A percentile compares a stretch with the other conserved stretches of the same genome.
Conservation (phyloP, 2,888 invertebrate species). For the Galerucella calmariensis region DNA sequence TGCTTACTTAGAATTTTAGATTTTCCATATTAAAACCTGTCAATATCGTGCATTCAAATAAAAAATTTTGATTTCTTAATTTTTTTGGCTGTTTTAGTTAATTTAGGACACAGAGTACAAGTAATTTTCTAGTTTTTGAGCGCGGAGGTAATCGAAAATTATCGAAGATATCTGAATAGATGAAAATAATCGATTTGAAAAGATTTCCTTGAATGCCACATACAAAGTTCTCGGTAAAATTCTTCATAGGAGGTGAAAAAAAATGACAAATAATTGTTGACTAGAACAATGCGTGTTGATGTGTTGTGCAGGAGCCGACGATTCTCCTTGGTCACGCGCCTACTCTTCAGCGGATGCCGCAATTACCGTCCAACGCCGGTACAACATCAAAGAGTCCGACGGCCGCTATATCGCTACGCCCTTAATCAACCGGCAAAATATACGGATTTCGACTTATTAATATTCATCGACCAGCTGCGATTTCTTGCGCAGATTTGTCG, state of each 20-base stretch:
- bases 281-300: conserved; percentile 46
- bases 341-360: conserved; percentile 59
- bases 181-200: background rate
- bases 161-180: no score
- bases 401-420: conserved; percentile 50
- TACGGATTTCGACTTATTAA: conserved; percentile 56
- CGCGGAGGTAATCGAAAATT: no score
- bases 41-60: no score
- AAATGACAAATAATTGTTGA: conserved; percentile 44
- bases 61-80: no score
- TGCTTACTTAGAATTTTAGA: no score
- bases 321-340: conserved; percentile 62
- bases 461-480: conserved; percentile 56
- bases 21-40: no score
- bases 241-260: conserved; percentile 34
- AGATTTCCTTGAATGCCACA: conserved; percentile 13
- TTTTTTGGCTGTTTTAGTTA: no score
- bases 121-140: no score
- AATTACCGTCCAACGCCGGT: conserved; percentile 50
- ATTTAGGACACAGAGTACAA: no score
- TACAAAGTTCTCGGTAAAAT: conserved; percentile 25
- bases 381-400: conserved; percentile 53
- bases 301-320: conserved; percentile 57
- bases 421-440: conserved; percentile 58
- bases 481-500: conserved; percentile 26